Evolutionary conservation across 2,888 invertebrate species (phyloP), one percentile per base, ranked within the genome.

Genomic region (Dorcus parallelipipedus): DNA sequence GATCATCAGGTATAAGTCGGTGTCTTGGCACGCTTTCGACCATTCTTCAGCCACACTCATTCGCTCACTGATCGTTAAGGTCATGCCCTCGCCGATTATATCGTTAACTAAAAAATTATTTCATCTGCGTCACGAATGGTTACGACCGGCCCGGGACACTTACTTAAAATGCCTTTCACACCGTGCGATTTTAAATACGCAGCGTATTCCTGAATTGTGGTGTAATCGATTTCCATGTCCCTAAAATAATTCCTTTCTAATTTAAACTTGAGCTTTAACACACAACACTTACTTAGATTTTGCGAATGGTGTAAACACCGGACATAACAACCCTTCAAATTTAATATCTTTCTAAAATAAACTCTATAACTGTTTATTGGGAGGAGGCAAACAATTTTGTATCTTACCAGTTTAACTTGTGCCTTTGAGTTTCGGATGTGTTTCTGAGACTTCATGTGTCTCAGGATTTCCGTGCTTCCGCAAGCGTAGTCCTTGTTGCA

Each of bases 21-120:
- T 77, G n/a, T 77, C 75, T 64, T 79, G 45, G 10, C 84, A 86
- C 8, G 78, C 83, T 17, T 75, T 72, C 9, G 82, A 73, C 90
- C 90, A 91, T 40, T 83, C 83, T 71, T 88, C 86, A 0, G 88
- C 78, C 2, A 87, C 74, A 3, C 71, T 66, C 76, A 90, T 90
- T 50, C 93, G 81, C 74, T 93, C 92, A 0, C 74, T 73, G 0
- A 87, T 76, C 42, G 81, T 86, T 74, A 91, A 76, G 0, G 84
- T 85, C 67, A 85, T 83, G 0, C 89, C 90, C 77, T 93, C 93
- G 0, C 92, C 93, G 26, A 85, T 86, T 0, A 91, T 90, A 9
- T 93, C 92, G 75, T 90, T 90, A 6, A 92, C 91, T 91, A 68
- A 1, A 67, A 73, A 66, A 61, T 45, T 1, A 45, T n/a, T 14